Conservation (phyloP, 1,140 invertebrate species). For the Holcopasites calliopsidis region DNA sequence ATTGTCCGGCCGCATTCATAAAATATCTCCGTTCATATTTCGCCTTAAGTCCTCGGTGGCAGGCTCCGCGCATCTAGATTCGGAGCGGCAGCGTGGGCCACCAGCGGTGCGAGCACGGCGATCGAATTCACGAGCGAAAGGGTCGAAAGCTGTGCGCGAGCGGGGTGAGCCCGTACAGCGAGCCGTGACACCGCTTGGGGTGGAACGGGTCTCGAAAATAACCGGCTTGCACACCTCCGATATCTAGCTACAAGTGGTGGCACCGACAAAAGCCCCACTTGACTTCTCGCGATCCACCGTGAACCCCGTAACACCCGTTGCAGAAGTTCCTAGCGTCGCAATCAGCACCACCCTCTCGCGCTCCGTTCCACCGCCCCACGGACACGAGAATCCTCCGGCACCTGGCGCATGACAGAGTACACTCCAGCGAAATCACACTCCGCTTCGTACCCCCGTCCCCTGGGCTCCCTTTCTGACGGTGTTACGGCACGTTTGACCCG, state of each 20-base stretch:
- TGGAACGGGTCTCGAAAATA: constrained; percentile 36
- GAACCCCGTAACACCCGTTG: constrained; percentile 53
- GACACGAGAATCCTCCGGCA: constrained; percentile 50
- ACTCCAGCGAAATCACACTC: constrained; percentile 61
- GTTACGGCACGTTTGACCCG: constrained; percentile 62
- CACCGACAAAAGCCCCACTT: constrained; percentile 28
- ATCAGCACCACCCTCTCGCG: constrained; percentile 37
- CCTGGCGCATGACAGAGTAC: constrained; percentile 66
- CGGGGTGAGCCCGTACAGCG: too few species aligned
- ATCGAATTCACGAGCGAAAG: neutral
- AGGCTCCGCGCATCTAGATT: constrained; percentile 12
- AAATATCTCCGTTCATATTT: constrained; percentile 41
- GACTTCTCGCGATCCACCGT: constrained; percentile 38
- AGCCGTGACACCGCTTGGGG: constrained; percentile 24
- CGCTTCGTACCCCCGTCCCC: constrained; percentile 17
- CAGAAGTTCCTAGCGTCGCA: constrained; percentile 51
- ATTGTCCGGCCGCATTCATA: constrained; percentile 13
- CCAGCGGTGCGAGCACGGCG: neutral
- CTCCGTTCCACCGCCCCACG: constrained; percentile 11
- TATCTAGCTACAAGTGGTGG: constrained; percentile 44
- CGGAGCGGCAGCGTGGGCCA: neutral
- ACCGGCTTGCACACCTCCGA: constrained; percentile 30
- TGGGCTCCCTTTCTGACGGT: constrained; percentile 50
- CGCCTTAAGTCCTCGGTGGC: constrained; percentile 25
- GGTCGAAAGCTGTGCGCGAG: too few species aligned